phyloP scores from a whole-genome alignment of 2,113 vertebrate species.

The Taurulus bubalis region DNA sequence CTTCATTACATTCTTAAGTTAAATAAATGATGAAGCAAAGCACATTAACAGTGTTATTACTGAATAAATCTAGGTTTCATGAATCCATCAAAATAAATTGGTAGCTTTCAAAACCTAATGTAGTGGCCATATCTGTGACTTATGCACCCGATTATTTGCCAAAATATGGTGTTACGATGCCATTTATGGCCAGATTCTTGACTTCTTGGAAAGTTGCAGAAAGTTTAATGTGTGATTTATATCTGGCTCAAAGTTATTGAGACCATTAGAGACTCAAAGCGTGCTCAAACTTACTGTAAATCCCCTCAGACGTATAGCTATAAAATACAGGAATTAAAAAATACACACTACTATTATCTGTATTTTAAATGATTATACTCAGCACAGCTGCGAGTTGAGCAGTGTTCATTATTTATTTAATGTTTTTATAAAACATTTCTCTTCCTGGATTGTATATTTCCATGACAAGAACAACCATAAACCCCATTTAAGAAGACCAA shows the following conservation, averaged over 20 bases:
- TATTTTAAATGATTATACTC: slow-evolving; percentile 35
- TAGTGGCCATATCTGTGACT: slow-evolving; percentile 22
- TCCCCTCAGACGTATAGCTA: slow-evolving; percentile 1
- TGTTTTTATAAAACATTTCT: neutral
- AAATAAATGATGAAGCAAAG: slow-evolving; percentile 8
- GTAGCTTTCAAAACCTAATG: slow-evolving; percentile 25
- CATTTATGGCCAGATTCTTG: slow-evolving; percentile 70
- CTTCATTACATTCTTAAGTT: neutral
- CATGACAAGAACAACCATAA: slow-evolving; percentile 4
- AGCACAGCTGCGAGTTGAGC: neutral
- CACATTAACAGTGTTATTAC: neutral
- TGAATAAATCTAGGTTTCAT: slow-evolving; percentile 25
- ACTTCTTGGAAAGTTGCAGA: slow-evolving; percentile 34
- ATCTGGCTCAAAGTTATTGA: slow-evolving; percentile 38
- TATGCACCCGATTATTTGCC: slow-evolving; percentile 43
- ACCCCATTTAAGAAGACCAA: neutral
- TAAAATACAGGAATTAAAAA: slow-evolving; percentile 46
- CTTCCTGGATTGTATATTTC: neutral
- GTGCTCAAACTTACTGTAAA: slow-evolving; percentile 19
- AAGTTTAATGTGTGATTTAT: slow-evolving; percentile 57
- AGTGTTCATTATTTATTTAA: slow-evolving; percentile 31
- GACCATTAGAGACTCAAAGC: slow-evolving; percentile 50
- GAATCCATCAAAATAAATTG: slow-evolving; percentile 44
- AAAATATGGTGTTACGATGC: slow-evolving; percentile 49
- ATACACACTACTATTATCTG: slow-evolving; percentile 28